Evolutionary conservation across 2,797 vertebrate genomes (phyloP), one percentile per base, ranked within the genome.

Genomic region (Staurois parvus): DNA sequence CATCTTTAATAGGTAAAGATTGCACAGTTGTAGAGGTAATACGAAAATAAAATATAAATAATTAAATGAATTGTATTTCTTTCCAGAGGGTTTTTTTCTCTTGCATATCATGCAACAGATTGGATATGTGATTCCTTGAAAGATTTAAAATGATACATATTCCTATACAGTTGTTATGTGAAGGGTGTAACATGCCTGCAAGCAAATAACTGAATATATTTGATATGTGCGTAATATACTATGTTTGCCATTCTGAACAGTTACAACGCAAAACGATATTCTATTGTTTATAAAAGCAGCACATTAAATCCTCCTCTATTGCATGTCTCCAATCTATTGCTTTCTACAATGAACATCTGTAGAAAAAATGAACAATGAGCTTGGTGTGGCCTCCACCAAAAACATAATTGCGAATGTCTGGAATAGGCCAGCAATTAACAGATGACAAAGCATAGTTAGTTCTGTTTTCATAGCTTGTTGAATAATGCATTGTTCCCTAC

Each of bases 381-480:
- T 87, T 87, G 85, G 85, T 79, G 85, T 87, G 75, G 80, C 80
- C 75, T 82, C 64, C 64, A 82, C 45, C 64, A 76, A 83, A 78
- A 83, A 78, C 75, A 79, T 87, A 83, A 87, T 87, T 87, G 76
- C 48, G 6, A 78, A 67, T 83, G 80, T 78, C 80, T 83, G 85
- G 37, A 83, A 73, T 37, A 83, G 75, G 85, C 56, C 26, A 52
- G 80, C 74, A 87, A 83, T 87, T 87, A 83, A 79, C 68, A 67
- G 79, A 87, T 87, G 85, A 87, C 80, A 87, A 83, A 87, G 80
- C 34, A 80, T 74, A 79, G 80, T 83, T 83, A 79, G 80, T 40
- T 68, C 75, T 78, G 79, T 86, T 86, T 86, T 82, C 85, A 72
- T 77, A 48, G 85, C 85, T 34, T 66, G 85, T 12, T 87, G 85